Conservation (phyloP, 2,888 invertebrate genomes). For the Camptogramma bilineatum region DNA sequence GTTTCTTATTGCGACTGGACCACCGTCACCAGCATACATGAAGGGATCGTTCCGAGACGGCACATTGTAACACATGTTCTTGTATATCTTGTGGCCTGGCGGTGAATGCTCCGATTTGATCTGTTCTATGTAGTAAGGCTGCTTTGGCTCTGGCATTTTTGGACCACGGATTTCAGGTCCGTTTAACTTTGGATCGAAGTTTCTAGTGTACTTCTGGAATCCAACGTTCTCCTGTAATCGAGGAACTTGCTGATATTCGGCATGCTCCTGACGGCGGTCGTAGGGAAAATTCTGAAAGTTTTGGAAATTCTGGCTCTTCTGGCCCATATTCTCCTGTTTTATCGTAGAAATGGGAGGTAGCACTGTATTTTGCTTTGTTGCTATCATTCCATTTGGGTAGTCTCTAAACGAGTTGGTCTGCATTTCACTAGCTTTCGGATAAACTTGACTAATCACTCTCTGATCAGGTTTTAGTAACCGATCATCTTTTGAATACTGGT, state of each 20-base stretch:
- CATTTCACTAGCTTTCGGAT: constrained; percentile 61
- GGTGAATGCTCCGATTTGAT: constrained; percentile 84
- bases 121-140: constrained; percentile 81
- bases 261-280: constrained; percentile 63
- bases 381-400: constrained; percentile 63
- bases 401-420: constrained; percentile 64
- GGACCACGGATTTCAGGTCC: constrained; percentile 55
- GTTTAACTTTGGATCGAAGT: constrained; percentile 63
- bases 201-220: constrained; percentile 76
- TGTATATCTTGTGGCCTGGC: constrained; percentile 82
- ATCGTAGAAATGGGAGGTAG: constrained; percentile 83
- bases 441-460: constrained; percentile 57
- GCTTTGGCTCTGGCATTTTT: constrained; percentile 66
- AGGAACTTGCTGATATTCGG: constrained; percentile 65
- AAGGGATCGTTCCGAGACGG: constrained; percentile 80
- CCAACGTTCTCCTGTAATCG: constrained; percentile 71
- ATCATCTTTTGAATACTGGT: constrained; percentile 76
- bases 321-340: constrained; percentile 79
- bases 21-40: constrained; percentile 89
- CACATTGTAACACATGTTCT: constrained; percentile 73
- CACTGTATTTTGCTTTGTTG: constrained; percentile 64
- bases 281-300: constrained; percentile 69
- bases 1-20: constrained; percentile 86
- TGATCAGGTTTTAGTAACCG: constrained; percentile 67
- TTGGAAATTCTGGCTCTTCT: constrained; percentile 67